Evolutionary conservation across 2,888 invertebrate species (phyloP).

Genomic region (Rotaria magnacalcarata): DNA sequence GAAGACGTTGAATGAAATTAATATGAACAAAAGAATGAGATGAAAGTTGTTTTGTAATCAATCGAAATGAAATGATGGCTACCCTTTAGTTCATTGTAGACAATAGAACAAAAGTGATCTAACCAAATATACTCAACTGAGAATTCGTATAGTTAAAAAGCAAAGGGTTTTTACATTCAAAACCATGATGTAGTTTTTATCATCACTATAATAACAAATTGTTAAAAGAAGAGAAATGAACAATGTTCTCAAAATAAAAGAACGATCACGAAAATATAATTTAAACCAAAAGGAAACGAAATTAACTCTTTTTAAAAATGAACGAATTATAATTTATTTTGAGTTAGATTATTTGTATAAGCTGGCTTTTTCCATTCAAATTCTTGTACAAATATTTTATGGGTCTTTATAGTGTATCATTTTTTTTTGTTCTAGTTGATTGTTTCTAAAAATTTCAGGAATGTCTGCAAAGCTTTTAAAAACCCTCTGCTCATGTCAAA

Average conservation of each 20-base stretch:
- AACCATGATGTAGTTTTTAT: too few species aligned
- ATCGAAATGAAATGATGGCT: not conserved
- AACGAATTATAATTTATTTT: too few species aligned
- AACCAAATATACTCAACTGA: not conserved
- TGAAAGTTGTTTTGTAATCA: not conserved
- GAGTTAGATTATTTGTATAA: not conserved
- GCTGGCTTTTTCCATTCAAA: not conserved
- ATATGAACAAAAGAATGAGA: not conserved
- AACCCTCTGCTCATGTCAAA: not conserved
- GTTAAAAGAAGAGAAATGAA: too few species aligned
- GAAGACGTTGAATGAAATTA: not conserved
- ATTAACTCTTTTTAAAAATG: too few species aligned
- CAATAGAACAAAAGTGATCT: not conserved
- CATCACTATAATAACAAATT: too few species aligned
- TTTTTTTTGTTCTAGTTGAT: not conserved
- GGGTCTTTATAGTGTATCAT: not conserved
- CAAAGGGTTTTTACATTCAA: too few species aligned
- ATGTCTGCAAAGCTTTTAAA: constrained; percentile 3
- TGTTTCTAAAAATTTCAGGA: not conserved
- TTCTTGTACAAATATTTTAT: not conserved
- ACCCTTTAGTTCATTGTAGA: not conserved
- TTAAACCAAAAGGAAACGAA: too few species aligned
- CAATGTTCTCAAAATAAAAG: too few species aligned
- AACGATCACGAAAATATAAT: too few species aligned
- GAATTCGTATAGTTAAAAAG: too few species aligned